Evolutionary conservation across 2,888 invertebrate genomes (phyloP), one percentile per base, ranked within the genome.

Genomic region (Mimas tiliae): DNA sequence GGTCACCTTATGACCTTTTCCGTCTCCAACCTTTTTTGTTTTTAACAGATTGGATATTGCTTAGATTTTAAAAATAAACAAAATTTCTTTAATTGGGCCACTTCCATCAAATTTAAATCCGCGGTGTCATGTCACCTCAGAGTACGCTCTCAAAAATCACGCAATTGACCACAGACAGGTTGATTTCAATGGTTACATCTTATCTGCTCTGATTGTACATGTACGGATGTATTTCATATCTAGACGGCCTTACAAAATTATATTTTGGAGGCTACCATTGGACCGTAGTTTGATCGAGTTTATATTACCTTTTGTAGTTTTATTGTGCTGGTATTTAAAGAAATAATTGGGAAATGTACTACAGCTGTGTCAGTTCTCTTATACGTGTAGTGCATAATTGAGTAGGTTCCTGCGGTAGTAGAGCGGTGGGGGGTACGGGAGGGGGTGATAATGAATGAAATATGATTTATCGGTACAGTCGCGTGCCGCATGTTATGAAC

Each of bases 101-200:
- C 58, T 72, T 81, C 79, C 70, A 77, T 69, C 63, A 65, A 48
- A 42, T 79, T 65, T 79, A 83, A 70, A 80, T 82, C 81, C 55
- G 12, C 69, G 78, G 71, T 62, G 62, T 67, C 75, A 75, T 84
- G 84, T 84, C 85, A 86, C 83, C 79, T 72, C 81, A 77, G 27
- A 1, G 79, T 81, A 77, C 68, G 75, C 74, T 84, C 74, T 81
- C 80, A 79, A 86, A 85, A 88, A 83, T 87, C 80, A 80, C 79
- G 86, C 84, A 86, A 85, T 81, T 83, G 80, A 88, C 84, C 87
- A 76, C 86, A 87, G 81, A 78, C 84, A 79, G 81, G 83, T 84
- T 77, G 81, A 77, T 82, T 85, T 83, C 77, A 78, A 78, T 80
- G 78, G 80, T 81, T 81, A 84, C 81, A 83, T 85, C 83, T 82